Percentiles rank a stretch among this genome's conserved stretches.
Conservation (phyloP, 2,797 vertebrate species). For the Melopsittacus undulatus region DNA sequence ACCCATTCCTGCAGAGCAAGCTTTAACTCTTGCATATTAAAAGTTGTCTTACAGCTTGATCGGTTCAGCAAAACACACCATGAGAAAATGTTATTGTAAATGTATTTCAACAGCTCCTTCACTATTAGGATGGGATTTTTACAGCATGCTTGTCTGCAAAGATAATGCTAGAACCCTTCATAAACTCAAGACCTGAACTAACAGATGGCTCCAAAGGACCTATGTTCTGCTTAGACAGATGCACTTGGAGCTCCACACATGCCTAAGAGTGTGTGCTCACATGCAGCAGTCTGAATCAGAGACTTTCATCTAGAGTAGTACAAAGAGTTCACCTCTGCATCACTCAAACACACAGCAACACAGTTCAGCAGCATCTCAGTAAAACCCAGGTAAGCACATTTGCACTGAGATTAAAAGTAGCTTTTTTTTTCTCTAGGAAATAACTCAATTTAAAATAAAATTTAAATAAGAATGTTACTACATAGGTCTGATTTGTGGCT, state of each 20-base stretch:
- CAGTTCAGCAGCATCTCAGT: not conserved
- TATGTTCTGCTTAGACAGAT: not conserved
- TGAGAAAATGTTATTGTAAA: not conserved
- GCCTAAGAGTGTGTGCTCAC: not conserved
- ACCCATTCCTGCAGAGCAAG: not conserved
- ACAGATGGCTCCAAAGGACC: not conserved
- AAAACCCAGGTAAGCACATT: not conserved
- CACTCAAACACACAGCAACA: not conserved
- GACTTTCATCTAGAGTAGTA: not conserved
- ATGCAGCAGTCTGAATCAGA: accelerated
- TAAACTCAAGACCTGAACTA: not conserved
- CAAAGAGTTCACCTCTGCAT: not conserved
- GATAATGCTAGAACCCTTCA: not conserved
- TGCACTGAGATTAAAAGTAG: not conserved
- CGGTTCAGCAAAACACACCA: not conserved
- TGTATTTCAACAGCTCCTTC: not conserved
- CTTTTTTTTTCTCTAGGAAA: not conserved
- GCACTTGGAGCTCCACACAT: accelerated
- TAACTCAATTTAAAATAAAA: not conserved
- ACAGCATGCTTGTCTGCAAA: not conserved
- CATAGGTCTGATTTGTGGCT: not conserved
- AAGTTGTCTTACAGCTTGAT: not conserved
- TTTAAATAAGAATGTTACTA: not conserved
- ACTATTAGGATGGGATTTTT: not conserved
- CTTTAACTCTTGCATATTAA: not conserved